Percentiles rank a stretch among this genome's conserved stretches.
Conservation (phyloP, 2,797 vertebrate species). For the Spondyliosoma cantharus region DNA sequence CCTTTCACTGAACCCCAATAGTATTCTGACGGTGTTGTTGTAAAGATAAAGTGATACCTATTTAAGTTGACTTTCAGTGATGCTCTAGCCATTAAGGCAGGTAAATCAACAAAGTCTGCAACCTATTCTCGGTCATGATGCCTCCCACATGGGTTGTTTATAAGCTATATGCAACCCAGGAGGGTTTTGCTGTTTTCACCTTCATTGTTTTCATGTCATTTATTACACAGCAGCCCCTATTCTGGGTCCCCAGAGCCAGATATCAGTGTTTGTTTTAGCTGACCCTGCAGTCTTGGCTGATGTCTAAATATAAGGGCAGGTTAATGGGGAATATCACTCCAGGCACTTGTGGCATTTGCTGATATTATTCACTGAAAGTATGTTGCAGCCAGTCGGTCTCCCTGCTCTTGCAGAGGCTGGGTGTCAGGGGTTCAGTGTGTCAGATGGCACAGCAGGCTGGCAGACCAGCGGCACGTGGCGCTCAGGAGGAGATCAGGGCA, state of each 20-base stretch:
- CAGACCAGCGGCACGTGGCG: conserved; percentile 63
- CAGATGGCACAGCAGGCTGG: conserved; percentile 73
- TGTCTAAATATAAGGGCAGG: conserved; percentile 6
- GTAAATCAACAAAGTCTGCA: conserved; percentile 1
- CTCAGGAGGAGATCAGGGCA: conserved; percentile 52
- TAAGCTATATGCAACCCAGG: neutral
- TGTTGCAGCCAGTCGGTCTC: conserved; percentile 3
- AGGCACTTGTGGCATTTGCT: neutral
- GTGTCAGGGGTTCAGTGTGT: conserved; percentile 78
- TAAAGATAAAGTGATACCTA: neutral
- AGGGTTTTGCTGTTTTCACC: neutral
- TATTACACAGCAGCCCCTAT: neutral
- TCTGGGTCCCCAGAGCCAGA: neutral
- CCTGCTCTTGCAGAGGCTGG: conserved; percentile 3
- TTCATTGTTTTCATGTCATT: neutral
- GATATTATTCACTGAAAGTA: neutral
- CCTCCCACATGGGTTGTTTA: neutral
- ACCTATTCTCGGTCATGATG: neutral
- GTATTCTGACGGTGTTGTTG: neutral
- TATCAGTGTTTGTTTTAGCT: neutral
- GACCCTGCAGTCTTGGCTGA: conserved; percentile 7
- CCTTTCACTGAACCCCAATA: neutral
- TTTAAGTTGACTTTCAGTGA: neutral
- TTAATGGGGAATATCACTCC: neutral
- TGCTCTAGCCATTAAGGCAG: neutral